Base-by-base conservation (phyloP, 2,113 vertebrate genomes). In the Poecile atricapillus region DNA sequence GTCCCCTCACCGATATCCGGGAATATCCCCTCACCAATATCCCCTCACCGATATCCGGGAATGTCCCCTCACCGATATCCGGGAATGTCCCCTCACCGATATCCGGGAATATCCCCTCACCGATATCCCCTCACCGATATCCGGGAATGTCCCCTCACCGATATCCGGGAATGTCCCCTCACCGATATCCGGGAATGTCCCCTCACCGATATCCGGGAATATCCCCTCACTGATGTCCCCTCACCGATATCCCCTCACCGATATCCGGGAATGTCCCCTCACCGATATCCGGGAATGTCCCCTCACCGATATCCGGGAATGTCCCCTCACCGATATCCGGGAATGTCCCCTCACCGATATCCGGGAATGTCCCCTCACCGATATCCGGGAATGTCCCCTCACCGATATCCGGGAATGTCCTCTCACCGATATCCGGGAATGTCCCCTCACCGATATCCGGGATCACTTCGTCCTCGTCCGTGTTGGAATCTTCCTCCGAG, bases 361-460 rank as follows among this genome's bases (percentile, higher is more conserved):
- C 99, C 18, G n/a, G n/a, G n/a, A n/a, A n/a, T n/a, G n/a, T n/a
- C n/a, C n/a, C n/a, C n/a, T n/a, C n/a, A n/a, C n/a, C n/a, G n/a
- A n/a, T n/a, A 10, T 4, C 37, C 37, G 37, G 37, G 37, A 39
- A 39, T 39, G 11, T 39, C 37, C 37, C 37, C 9, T 39, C 43
- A 99, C 99, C 99, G 7, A 99, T 99, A 87, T 99, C 99, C 18
- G n/a, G n/a, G n/a, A n/a, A n/a, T n/a, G n/a, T n/a, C n/a, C n/a
- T n/a, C n/a, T n/a, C n/a, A n/a, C n/a, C n/a, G n/a, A n/a, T n/a
- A 10, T 4, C 37, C 37, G 37, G 37, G 37, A 39, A 39, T 39
- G 11, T 39, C 37, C 37, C 37, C 9, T 39, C 43, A 99, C 99
- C 99, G 7, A 99, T 99, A 87, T 99, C 99, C 18, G 99, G 99